A percentile compares a stretch with the other conserved stretches of the same genome.
Evolutionary conservation across 2,113 vertebrate species (phyloP).

Genomic region (Callaeas wilsoni): DNA sequence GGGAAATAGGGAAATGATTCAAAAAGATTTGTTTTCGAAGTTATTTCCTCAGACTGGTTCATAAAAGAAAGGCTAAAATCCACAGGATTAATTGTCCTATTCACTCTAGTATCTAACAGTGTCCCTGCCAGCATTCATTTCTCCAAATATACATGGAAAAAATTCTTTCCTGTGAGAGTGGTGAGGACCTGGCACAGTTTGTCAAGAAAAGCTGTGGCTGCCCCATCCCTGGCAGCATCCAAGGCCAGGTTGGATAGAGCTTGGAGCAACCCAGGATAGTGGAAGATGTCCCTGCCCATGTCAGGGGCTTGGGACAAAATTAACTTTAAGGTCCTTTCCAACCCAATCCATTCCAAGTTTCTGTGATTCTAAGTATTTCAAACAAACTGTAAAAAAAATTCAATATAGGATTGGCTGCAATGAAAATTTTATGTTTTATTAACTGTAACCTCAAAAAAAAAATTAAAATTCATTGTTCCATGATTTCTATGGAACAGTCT

Average conservation of each 20-base stretch:
- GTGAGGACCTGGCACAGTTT: background rate
- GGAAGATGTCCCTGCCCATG: background rate
- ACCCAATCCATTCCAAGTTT: background rate
- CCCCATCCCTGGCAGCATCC: background rate
- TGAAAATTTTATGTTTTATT: background rate
- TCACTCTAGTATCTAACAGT: background rate
- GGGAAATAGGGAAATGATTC: background rate
- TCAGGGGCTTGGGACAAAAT: background rate
- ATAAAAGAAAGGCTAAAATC: background rate
- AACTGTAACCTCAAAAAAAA: background rate
- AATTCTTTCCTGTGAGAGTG: background rate
- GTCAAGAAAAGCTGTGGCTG: background rate
- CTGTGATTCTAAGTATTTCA: background rate
- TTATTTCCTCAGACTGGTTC: background rate
- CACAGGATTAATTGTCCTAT: background rate
- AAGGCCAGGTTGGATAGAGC: rapidly evolving
- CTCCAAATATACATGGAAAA: background rate
- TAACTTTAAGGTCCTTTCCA: background rate
- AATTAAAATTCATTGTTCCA: background rate
- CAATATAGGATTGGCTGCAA: background rate
- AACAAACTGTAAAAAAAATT: background rate
- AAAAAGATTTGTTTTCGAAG: background rate
- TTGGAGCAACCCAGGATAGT: background rate
- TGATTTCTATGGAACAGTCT: background rate
- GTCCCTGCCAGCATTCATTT: background rate